A percentile compares a stretch with the other conserved stretches of the same genome.
phyloP scores from a whole-genome alignment of 2,888 invertebrate genomes.

The Himalopsyche japonica region DNA sequence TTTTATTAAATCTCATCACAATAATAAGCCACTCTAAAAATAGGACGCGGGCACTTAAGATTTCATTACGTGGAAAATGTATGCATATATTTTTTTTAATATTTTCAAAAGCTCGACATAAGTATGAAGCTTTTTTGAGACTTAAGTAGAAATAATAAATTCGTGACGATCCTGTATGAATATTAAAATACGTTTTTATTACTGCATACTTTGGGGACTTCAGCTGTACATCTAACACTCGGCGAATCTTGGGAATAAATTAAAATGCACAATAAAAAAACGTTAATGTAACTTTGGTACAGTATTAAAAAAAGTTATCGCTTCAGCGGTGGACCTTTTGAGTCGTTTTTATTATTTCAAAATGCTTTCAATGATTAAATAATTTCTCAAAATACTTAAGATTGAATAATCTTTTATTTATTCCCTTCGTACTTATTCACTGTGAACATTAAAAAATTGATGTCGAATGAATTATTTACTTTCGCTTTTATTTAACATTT shows the following conservation, averaged over 20 bases:
- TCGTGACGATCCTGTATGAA: background rate
- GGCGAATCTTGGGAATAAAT: background rate
- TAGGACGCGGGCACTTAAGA: background rate
- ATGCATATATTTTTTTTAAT: constrained; percentile 4
- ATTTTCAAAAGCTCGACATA: background rate
- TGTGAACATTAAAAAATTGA: too few relatives aligned
- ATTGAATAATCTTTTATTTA: too few relatives aligned
- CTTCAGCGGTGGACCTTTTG: background rate
- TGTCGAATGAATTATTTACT: too few relatives aligned
- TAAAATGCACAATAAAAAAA: background rate
- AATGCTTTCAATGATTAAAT: too few relatives aligned
- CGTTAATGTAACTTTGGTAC: background rate
- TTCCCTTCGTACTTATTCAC: too few relatives aligned
- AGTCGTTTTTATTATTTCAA: background rate
- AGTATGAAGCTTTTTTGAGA: background rate
- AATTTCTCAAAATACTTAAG: too few relatives aligned
- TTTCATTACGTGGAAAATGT: constrained; percentile 9
- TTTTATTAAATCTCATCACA: constrained; percentile 18
- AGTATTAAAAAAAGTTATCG: background rate
- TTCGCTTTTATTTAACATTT: too few relatives aligned
- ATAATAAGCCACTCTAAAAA: constrained; percentile 12
- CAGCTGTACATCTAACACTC: background rate
- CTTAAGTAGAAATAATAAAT: background rate
- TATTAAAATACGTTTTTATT: background rate
- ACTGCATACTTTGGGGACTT: background rate